Conservation (phyloP, 2,888 invertebrate species). For the Eristalis pertinax region DNA sequence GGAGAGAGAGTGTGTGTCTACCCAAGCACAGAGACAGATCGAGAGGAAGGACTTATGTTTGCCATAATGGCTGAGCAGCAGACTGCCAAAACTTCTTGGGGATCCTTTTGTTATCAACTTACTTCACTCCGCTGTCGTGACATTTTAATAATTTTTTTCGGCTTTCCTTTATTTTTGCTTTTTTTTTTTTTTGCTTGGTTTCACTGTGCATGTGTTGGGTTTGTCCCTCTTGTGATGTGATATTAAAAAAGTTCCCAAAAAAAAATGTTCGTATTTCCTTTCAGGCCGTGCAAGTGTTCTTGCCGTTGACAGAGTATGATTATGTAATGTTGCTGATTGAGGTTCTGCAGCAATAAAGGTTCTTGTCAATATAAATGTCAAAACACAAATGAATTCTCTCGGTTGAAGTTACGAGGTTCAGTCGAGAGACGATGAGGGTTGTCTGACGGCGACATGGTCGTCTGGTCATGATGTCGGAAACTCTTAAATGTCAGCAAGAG, state of each 20-base stretch:
- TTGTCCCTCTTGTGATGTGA: neutral
- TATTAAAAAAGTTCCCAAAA: constrained; percentile 20
- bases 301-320: neutral
- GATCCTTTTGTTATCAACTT: neutral
- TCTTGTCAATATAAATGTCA: no score
- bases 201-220: neutral
- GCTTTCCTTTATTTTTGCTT: neutral
- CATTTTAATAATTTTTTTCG: constrained; percentile 19
- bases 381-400: no score
- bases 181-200: neutral
- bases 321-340: no score
- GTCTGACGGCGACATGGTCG: no score
- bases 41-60: constrained; percentile 5
- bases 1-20: neutral
- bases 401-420: no score
- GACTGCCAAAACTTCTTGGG: constrained; percentile 4
- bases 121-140: neutral
- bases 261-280: neutral
- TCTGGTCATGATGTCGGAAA: no score
- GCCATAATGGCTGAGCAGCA: neutral
- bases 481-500: no score
- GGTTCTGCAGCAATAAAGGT: no score
- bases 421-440: no score
- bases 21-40: neutral
- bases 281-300: neutral